A percentile compares a stretch with the other conserved stretches of the same genome.
Evolutionary conservation across 2,797 vertebrate species (phyloP).

Genomic region (Manis crassicaudata): DNA sequence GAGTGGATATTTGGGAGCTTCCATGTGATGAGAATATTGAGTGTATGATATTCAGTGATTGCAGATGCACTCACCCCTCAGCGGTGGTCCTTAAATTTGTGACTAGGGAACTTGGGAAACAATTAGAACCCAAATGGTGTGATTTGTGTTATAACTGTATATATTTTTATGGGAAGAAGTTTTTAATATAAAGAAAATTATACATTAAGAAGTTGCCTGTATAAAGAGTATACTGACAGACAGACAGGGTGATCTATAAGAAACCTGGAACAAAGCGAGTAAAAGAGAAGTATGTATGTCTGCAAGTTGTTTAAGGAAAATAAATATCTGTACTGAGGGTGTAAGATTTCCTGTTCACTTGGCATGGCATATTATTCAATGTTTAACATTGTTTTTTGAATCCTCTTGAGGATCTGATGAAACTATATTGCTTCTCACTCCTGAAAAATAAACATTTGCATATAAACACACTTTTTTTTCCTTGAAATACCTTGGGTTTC

Average conservation of each 20-base stretch:
- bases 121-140: background rate
- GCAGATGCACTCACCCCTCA: background rate
- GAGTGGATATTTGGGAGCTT: background rate
- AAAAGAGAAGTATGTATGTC: background rate
- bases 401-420: background rate
- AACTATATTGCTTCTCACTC: constrained; percentile 4
- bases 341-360: constrained; percentile 17
- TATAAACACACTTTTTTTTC: background rate
- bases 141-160: background rate
- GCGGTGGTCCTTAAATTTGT: background rate
- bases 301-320: background rate
- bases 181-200: constrained; percentile 13
- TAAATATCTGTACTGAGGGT: background rate
- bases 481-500: constrained; percentile 25
- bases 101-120: background rate
- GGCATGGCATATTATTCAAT: constrained; percentile 3
- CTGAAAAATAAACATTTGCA: constrained; percentile 35
- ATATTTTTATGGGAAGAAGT: background rate
- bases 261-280: background rate
- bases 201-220: background rate
- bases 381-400: constrained; percentile 27
- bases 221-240: background rate
- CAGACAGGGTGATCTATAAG: background rate
- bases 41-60: background rate
- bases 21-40: background rate